Evolutionary conservation across 2,888 invertebrate genomes (phyloP).

Genomic region (Ornithoptera alexandrae): DNA sequence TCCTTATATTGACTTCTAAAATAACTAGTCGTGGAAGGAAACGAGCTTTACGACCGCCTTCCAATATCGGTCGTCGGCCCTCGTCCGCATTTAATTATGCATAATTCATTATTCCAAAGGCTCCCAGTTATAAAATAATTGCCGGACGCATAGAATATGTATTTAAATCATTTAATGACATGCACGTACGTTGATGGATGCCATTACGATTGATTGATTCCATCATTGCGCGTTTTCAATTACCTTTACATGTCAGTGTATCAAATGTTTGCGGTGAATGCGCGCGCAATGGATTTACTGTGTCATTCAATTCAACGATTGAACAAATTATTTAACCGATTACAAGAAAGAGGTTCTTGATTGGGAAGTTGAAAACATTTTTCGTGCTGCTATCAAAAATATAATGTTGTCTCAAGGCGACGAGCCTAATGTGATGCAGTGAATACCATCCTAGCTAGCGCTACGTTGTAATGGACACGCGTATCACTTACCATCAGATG

Average conservation of each 20-base stretch:
- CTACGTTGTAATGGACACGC: too few relatives aligned
- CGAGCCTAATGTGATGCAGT: too few relatives aligned
- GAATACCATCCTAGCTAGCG: too few relatives aligned
- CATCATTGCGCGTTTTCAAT: conserved; percentile 20
- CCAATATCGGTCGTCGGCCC: conserved; percentile 44
- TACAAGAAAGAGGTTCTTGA: too few relatives aligned
- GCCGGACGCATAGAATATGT: conserved; percentile 32
- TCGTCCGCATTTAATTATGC: conserved; percentile 29
- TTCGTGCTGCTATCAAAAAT: too few relatives aligned
- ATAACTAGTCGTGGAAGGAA: conserved; percentile 49
- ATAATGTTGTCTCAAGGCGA: too few relatives aligned
- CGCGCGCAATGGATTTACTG: not conserved
- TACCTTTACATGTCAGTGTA: conserved; percentile 16
- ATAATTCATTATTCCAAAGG: conserved; percentile 21
- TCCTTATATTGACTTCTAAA: conserved; percentile 58
- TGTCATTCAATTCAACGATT: not conserved
- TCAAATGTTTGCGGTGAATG: conserved; percentile 5
- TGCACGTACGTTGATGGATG: conserved; percentile 39
- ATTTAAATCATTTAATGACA: conserved; percentile 23
- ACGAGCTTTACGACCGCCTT: conserved; percentile 42
- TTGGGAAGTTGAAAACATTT: too few relatives aligned
- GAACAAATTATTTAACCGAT: conserved; percentile 23
- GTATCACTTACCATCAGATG: too few relatives aligned
- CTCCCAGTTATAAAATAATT: conserved; percentile 50
- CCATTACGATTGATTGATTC: conserved; percentile 28